phyloP scores from a whole-genome alignment of 2,888 invertebrate species.

The Bellardia bayeri region DNA sequence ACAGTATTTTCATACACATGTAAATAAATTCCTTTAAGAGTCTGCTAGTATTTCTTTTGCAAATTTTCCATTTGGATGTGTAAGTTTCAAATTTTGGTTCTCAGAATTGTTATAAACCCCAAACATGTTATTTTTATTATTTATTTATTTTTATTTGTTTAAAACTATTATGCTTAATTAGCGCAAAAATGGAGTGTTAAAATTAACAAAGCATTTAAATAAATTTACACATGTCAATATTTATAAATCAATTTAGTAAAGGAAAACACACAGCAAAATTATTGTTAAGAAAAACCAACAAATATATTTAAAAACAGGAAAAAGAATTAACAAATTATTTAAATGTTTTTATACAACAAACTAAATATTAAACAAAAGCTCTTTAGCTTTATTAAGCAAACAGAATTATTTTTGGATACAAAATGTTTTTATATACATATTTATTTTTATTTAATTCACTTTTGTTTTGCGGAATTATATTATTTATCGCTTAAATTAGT shows the following conservation, averaged over 20 bases:
- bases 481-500: too few relatives aligned
- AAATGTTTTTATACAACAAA: too few relatives aligned
- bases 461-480: too few relatives aligned
- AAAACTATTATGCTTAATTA: conserved; percentile 51
- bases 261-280: neutral
- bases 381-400: too few relatives aligned
- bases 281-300: too few relatives aligned
- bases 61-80: neutral
- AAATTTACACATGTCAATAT: conserved; percentile 29
- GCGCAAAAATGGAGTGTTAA: conserved; percentile 32
- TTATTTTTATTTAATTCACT: too few relatives aligned
- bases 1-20: neutral
- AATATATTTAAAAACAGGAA: too few relatives aligned
- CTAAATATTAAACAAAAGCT: too few relatives aligned
- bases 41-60: neutral
- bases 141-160: conserved; percentile 11
- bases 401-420: too few relatives aligned
- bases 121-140: conserved; percentile 12
- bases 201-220: conserved; percentile 34
- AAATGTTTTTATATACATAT: too few relatives aligned
- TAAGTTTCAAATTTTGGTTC: neutral
- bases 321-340: too few relatives aligned
- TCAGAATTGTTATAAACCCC: conserved; percentile 3
- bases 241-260: neutral
- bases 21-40: neutral